Base-by-base conservation (phyloP, 2,888 invertebrate genomes). In the Mongoloraphidia duomilia region DNA sequence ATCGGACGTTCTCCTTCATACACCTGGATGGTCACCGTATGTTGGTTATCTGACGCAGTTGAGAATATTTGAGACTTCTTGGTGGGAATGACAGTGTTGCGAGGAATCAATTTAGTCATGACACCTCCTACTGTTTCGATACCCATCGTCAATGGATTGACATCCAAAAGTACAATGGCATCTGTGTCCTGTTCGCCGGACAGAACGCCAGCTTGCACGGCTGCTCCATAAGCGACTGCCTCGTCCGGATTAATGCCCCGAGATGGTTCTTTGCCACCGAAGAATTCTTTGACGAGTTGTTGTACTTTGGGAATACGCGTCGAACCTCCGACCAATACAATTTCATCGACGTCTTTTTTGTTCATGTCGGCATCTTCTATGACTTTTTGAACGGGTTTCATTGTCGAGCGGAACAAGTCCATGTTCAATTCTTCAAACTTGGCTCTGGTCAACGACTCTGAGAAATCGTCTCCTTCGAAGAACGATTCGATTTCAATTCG, bases 91-190 rank as follows among this genome's bases (percentile, higher is more conserved):
- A 96, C 95, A 33, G 97, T 97, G 77, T 98, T 98, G 60, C 97
- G 77, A 48, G 92, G 88, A 65, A 98, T 98, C 49, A 98, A 77
- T 67, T 96, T 97, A 58, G 97, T 97, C 97, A 99, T 98, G 34
- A 98, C 97, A 57, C 98, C 98, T 55, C 98, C 97, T 44, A 97
- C 96, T 40, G 98, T 99, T 72, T 99, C 98, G 64, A 99, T 98
- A 71, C 98, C 98, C 83, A 98, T 82, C 56, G 98, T 97, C 56
- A 99, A 77, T 57, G 98, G 98, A 69, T 96, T 97, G 48, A 98
- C 98, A 67, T 99, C 97, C 55, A 98, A 79, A 52, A 98, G 77
- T 1, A 97, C 93, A 57, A 97, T 86, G 49, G 95, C 95, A 59
- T 93, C 93, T 2, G 94, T 94, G 64, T 93, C 93, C 70, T 96